Evolutionary conservation across 2,888 invertebrate species (phyloP), one percentile per base, ranked within the genome.

Genomic region (Phymatocera aterrima): DNA sequence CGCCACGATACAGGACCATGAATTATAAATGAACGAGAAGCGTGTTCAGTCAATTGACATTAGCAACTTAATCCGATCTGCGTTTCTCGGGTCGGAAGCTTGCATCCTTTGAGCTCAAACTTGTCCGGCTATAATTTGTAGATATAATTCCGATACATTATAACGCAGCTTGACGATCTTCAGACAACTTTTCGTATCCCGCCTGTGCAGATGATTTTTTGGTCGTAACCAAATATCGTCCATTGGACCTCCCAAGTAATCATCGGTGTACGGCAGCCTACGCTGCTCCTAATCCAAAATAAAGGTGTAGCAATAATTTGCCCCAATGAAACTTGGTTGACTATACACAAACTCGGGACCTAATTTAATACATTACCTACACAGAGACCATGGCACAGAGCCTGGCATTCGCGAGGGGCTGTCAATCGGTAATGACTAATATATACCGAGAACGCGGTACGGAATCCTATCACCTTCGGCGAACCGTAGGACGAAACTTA

Each of bases 401-500:
- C 61, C 31, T 34, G 34, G n/a, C 43, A 65, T 65, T 43, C 21
- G 43, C 65, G 46, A 51, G 83, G 79, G 81, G 77, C 81, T 85
- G 87, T 87, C 88, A 85, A 87, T 87, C 83, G 74, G 82, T 85
- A 87, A 87, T 87, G 87, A 88, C 85, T 86, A 86, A 88, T 88
- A 84, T 85, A 85, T 82, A 64, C 72, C 80, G 80, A 82, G 79
- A 82, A 81, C 79, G 82, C 60, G 78, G 77, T 80, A 78, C 74
- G 81, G 82, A 83, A 84, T 83, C 82, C 77, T 79, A 77, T 68
- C 79, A 79, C 80, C 81, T 80, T 80, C 75, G 48, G 80, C 80
- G 82, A 82, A 70, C 48, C 51, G 37, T 21, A 60, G 43, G 77
- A 57, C 77, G 68, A 31, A 48, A 77, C 68, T 21, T 6, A 28